A percentile compares a stretch with the other conserved stretches of the same genome.
These are phyloP conservation scores for Neogobius melanostomus DNA, from an alignment of 2,113 vertebrate species.

Conservation along the genomic window DNA sequence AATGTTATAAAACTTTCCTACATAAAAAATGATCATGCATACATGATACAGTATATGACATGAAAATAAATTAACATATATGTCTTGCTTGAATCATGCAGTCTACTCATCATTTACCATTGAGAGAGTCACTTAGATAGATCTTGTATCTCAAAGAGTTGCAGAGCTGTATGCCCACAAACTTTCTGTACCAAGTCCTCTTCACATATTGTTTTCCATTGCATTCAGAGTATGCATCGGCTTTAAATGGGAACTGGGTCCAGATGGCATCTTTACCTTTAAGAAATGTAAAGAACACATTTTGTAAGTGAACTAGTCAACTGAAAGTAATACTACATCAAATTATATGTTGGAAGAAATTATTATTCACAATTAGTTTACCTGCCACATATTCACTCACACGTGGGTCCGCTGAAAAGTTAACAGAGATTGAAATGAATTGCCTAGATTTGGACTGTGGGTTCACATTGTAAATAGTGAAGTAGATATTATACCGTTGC, in stretches of 20 bases:
- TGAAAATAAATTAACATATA: too few species aligned
- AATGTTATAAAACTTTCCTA: conserved; percentile 96
- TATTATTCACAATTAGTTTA: conserved; percentile 59
- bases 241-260: conserved; percentile 91
- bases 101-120: conserved; percentile 73
- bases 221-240: conserved; percentile 91
- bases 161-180: conserved; percentile 97
- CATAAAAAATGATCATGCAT: background rate
- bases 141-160: conserved; percentile 99
- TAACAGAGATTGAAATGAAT: conserved; percentile 34
- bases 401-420: conserved; percentile 87
- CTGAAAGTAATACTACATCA: background rate
- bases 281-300: conserved; percentile 7
- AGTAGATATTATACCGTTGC: too few species aligned
- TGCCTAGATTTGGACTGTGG: background rate
- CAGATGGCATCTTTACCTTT: conserved; percentile 95
- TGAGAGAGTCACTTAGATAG: conserved; percentile 94
- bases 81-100: background rate
- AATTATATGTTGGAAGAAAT: background rate
- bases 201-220: conserved; percentile 92
- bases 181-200: conserved; percentile 98
- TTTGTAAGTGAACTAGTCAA: background rate
- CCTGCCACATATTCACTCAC: conserved; percentile 90
- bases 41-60: background rate
- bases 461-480: too few species aligned